A percentile compares a stretch with the other conserved stretches of the same genome.
These are phyloP conservation scores for Myodes glareolus DNA, from an alignment of 2,113 vertebrate species.

Conservation along the genomic window DNA sequence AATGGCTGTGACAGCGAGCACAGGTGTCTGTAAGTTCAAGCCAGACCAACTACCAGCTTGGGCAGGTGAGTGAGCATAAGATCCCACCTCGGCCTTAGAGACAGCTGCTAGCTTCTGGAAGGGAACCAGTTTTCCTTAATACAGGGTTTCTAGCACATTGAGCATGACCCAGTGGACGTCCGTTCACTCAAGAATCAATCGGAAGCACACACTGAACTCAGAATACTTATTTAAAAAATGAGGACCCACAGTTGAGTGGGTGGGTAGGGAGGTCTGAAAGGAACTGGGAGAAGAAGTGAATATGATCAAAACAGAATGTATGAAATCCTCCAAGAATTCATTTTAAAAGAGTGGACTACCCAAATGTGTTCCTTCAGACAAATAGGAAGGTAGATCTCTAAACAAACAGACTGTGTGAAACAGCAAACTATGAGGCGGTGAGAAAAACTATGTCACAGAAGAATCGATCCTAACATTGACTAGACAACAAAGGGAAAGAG, in stretches of 20 bases:
- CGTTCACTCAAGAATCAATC: background rate
- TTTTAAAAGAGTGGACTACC: background rate
- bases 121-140: background rate
- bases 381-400: background rate
- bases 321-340: background rate
- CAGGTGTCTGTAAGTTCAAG: background rate
- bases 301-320: background rate
- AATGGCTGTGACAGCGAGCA: background rate
- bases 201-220: background rate
- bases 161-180: background rate
- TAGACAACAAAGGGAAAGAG: background rate
- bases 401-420: background rate
- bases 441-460: background rate
- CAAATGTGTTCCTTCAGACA: background rate
- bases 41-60: too few species aligned
- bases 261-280: background rate
- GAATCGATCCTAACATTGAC: background rate
- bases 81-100: background rate
- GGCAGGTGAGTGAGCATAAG: background rate
- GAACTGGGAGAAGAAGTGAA: too few species aligned
- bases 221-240: background rate
- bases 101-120: background rate
- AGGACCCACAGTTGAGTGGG: background rate
- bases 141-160: background rate
- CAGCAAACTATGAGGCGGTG: background rate